phyloP scores from a whole-genome alignment of 2,888 invertebrate species.

The Drosophila merina region DNA sequence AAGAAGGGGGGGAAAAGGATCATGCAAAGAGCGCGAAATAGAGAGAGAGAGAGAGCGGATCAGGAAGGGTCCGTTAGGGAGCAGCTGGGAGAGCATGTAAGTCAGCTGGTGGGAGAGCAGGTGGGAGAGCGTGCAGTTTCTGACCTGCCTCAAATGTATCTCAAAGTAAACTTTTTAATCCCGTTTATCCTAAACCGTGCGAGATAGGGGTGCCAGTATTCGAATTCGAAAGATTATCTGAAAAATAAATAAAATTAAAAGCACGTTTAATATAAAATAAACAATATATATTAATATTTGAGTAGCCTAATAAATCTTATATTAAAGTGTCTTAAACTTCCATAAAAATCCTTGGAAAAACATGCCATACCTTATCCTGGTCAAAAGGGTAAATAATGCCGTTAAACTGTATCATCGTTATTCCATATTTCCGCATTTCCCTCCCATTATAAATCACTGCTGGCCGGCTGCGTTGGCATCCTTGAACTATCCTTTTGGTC shows the following conservation, averaged over 20 bases:
- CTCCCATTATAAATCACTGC: constrained; percentile 49
- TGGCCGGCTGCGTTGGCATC: constrained; percentile 40
- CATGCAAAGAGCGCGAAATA: background rate
- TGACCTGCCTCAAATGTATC: no score
- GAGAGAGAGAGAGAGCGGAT: background rate
- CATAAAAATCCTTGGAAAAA: no score
- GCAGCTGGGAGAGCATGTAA: background rate
- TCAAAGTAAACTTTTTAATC: no score
- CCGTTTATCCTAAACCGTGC: no score
- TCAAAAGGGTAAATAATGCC: background rate
- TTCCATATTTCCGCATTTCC: background rate
- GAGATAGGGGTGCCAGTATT: no score
- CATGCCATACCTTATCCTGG: background rate
- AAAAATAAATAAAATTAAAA: no score
- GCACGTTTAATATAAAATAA: no score
- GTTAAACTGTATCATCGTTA: background rate
- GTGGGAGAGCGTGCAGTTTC: background rate
- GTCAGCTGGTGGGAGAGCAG: background rate
- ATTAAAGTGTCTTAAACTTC: no score
- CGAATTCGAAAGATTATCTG: no score
- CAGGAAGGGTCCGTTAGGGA: background rate
- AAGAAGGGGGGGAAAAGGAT: background rate
- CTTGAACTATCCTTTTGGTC: constrained; percentile 61
- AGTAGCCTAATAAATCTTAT: no score
- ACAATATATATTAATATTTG: no score